Evolutionary conservation across 2,797 vertebrate genomes (phyloP), one percentile per base, ranked within the genome.

Genomic region (Muscicapa comitata): DNA sequence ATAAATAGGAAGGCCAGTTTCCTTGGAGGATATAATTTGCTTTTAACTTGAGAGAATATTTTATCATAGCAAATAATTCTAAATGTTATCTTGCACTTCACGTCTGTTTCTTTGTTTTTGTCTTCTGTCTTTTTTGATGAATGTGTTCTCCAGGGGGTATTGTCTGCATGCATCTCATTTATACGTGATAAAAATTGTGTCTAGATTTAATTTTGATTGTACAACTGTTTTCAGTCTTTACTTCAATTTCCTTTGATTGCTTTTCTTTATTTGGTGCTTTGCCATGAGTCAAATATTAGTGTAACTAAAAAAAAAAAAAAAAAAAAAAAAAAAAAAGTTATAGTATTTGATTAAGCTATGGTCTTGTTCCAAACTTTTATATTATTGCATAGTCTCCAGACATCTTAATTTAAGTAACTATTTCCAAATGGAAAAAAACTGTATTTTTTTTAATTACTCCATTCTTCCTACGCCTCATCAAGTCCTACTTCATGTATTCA

Each of bases 1-100:
- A 77, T 74, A 93, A 96, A 93, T 92, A 96, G 58, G 81, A 95
- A 95, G 15, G 55, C 13, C 38, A 72, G 13, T 85, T 97, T 97
- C 74, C 76, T 97, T 83, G 59, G 79, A 95, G 89, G 53, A 74
- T 88, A 42, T 59, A 85, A 74, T 86, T 96, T 95, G 38, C 55
- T 97, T 94, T 95, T 90, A 94, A 95, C 61, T 73, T 67, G 31
- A 51, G 65, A 90, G 65, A 73, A 31, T 90, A 84, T 81, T 93
- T 96, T 90, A 61, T 82, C 57, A 68, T 79, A 16, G 13, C 40
- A 91, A 92, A 91, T 92, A 77, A 87, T 73, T 94, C 73, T 77
- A 88, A 95, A 81, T 81, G 37, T 93, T 96, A 90, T 93, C 88
- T 96, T 21, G 4, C 33, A 26, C 31, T 94, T 88, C 35, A 84